Evolutionary conservation across 2,797 vertebrate genomes (phyloP).

Genomic region (Anguilla anguilla): DNA sequence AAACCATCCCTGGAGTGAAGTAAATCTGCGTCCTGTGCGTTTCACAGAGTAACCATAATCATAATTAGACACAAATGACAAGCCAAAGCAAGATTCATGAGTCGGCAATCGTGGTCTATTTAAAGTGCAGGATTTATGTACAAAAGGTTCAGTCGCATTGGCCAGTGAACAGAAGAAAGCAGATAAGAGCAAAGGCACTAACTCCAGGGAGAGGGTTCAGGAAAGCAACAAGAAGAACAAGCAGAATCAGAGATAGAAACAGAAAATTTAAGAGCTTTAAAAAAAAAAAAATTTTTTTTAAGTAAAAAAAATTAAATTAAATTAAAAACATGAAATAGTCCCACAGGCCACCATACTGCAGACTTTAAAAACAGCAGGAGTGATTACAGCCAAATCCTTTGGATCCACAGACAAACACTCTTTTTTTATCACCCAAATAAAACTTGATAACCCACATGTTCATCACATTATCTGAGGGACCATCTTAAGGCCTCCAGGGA

Average conservation of each 20-base stretch:
- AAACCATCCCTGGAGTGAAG: not conserved
- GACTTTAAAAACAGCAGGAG: not conserved
- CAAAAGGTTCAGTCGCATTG: constrained; percentile 82
- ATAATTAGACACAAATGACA: constrained; percentile 44
- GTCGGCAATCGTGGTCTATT: constrained; percentile 72
- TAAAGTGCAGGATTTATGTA: constrained; percentile 87
- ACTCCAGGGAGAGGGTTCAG: constrained; percentile 71
- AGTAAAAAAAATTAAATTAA: no score
- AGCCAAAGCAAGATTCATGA: constrained; percentile 55
- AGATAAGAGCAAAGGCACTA: constrained; percentile 81
- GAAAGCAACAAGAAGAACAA: constrained; percentile 45
- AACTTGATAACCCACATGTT: not conserved
- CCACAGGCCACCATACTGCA: not conserved
- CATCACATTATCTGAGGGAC: not conserved
- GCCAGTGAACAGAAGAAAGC: constrained; percentile 73
- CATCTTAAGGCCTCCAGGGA: not conserved
- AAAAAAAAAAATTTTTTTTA: not conserved
- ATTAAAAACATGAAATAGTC: not conserved
- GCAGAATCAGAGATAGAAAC: constrained; percentile 34
- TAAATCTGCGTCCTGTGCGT: constrained; percentile 31
- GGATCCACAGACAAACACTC: not conserved
- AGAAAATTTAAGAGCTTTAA: not conserved
- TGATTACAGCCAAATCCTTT: not conserved
- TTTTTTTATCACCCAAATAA: not conserved
- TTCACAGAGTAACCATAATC: constrained; percentile 26